Evolutionary conservation across 1,140 invertebrate genomes (phyloP), one percentile per base, ranked within the genome.

Genomic region (Centruroides sculpturatus): DNA sequence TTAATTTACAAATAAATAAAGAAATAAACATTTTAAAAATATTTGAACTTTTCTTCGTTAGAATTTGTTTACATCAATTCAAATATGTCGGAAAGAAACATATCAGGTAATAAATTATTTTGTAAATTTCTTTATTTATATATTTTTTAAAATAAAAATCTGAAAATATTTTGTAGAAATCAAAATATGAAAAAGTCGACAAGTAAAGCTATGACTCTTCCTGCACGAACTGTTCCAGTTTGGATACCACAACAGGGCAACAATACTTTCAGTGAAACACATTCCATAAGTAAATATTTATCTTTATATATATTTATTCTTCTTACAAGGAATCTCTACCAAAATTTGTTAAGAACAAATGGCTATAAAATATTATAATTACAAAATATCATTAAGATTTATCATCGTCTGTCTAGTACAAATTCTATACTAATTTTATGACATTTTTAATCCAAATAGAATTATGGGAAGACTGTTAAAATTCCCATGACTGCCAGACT

Each of bases 11-110:
- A 57, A n/a, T 56, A 41, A 63, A 57, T 60, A 47, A 57, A n/a
- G 52, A 41, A 63, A 57, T 60, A 41, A 41, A 6, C 41, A 41
- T 41, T 8, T 6, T 41, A 3, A 12, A 6, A 56, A 4, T 55
- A 41, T 23, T 50, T 58, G 11, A 65, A 8, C 66, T 60, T 69
- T 67, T 70, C 70, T 68, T 57, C 75, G 77, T 50, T 67, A 87
- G 85, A 72, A 79, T 89, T 70, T 88, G 86, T 68, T 75, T 92
- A 35, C 80, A 90, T 72, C 87, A 92, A 70, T 94, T 95, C 69
- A 86, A 87, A 67, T 95, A 95, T 70, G 75, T 83, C 13, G 92
- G 92, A 5, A 85, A 85, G 61, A 83, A 86, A 69, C 84, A 84
- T 69, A 83, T 89, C 47, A 71, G 80, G 3, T 74, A 76, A 36